Base-by-base conservation (phyloP, 2,797 vertebrate genomes). In the Pitangus sulphuratus region DNA sequence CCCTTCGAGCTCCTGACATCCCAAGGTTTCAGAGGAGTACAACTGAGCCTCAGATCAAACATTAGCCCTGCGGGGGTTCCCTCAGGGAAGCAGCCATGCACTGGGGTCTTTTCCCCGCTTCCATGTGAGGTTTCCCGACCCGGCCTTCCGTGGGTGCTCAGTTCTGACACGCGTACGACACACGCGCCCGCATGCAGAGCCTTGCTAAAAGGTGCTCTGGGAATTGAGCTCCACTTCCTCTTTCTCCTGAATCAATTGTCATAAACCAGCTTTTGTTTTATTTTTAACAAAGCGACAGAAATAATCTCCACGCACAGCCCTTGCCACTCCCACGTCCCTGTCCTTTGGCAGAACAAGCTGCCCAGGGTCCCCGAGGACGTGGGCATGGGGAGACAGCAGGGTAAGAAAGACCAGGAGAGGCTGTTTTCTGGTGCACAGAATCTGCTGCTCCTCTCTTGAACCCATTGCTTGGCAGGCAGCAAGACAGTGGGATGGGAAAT, bases 21-120 rank as follows among this genome's bases (percentile, higher is more conserved):
- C 90, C 91, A 95, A 95, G 96, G 95, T 97, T 96, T 96, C 96
- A 96, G 91, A 96, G 93, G 86, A 96, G 96, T 95, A 97, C 96
- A 96, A 96, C 80, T 6, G 11, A 95, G 96, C 86, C 72, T 96
- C 94, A 96, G 94, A 97, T 97, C 96, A 97, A 97, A 97, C 96
- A 97, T 97, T 94, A 96, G 96, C 96, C 95, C 96, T 95, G 95
- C 90, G 39, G 95, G 96, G 96, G 83, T 95, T 95, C 96, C 96
- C 95, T 96, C 94, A 95, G 95, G 96, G 96, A 97, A 97, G 91
- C 80, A 95, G 83, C 87, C 85, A 1, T 79, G 60, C 91, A 95
- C 64, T 11, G 26, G 95, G 96, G 95, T 95, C 95, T 94, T 72
- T 91, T 96, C 90, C 91, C 95, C 22, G 20, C 87, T 96, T 96